A percentile compares a stretch with the other conserved stretches of the same genome.
Evolutionary conservation across 2,797 vertebrate species (phyloP).

Genomic region (Pipistrellus kuhlii): DNA sequence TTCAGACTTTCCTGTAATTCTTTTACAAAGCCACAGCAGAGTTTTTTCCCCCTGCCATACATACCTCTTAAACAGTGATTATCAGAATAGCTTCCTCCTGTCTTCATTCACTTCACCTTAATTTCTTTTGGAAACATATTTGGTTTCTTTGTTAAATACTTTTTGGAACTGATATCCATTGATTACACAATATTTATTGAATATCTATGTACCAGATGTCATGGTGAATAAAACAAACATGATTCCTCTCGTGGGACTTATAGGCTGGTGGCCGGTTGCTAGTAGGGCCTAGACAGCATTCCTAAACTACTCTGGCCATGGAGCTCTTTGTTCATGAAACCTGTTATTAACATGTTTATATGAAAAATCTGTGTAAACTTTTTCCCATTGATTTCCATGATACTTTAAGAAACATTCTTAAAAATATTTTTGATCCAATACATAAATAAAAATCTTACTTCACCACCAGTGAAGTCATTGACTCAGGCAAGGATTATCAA

Average conservation of each 20-base stretch:
- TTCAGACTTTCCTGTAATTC: neutral
- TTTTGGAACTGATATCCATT: conserved; percentile 21
- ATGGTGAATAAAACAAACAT: neutral
- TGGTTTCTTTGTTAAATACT: conserved; percentile 29
- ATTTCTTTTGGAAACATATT: neutral
- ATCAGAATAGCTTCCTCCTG: neutral
- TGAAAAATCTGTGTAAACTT: conserved; percentile 9
- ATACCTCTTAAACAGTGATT: conserved; percentile 1
- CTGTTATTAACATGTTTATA: conserved; percentile 10
- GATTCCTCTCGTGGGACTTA: neutral
- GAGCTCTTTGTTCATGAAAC: conserved; percentile 24
- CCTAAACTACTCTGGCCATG: neutral
- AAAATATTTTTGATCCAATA: conserved; percentile 19
- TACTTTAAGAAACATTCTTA: conserved; percentile 31
- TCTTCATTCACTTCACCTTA: conserved; percentile 36
- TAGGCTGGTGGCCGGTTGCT: neutral
- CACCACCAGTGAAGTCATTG: neutral
- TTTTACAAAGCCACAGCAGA: neutral
- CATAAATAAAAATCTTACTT: conserved; percentile 47
- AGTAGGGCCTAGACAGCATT: neutral
- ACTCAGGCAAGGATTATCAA: neutral
- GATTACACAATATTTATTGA: conserved; percentile 32
- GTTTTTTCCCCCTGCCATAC: neutral
- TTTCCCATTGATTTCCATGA: conserved; percentile 1
- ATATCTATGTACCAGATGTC: neutral